Conservation (phyloP, 2,113 vertebrate species). For the Labrus mixtus region DNA sequence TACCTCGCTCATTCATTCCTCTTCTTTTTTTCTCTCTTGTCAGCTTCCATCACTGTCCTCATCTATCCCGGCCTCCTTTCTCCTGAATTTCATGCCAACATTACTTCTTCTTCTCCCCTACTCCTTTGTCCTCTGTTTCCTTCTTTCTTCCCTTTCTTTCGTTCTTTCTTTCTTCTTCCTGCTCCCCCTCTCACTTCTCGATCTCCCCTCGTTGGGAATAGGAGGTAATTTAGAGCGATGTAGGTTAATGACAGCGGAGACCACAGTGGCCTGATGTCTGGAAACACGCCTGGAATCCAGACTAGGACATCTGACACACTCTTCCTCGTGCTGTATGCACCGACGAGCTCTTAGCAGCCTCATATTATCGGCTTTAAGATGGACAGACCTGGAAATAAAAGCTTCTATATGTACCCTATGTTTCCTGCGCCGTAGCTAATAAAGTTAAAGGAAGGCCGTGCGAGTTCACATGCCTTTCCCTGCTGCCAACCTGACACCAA, state of each 20-base stretch:
- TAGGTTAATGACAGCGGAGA: conserved; percentile 82
- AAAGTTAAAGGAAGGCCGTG: neutral
- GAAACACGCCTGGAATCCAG: conserved; percentile 65
- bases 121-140: conserved; percentile 47
- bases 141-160: conserved; percentile 1
- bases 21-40: conserved; percentile 48
- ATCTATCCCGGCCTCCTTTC: conserved; percentile 53
- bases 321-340: conserved; percentile 31
- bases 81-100: conserved; percentile 33
- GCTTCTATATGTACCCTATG: conserved; percentile 20
- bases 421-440: too few relatives aligned
- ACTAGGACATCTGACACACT: conserved; percentile 69
- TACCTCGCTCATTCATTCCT: conserved; percentile 44
- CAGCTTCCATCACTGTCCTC: conserved; percentile 64
- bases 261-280: conserved; percentile 65
- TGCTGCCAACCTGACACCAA: conserved; percentile 15
- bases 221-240: conserved; percentile 75
- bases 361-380: conserved; percentile 39
- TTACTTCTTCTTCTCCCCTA: conserved; percentile 26
- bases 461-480: conserved; percentile 14
- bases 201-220: conserved; percentile 68
- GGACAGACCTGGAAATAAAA: conserved; percentile 28
- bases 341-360: conserved; percentile 47
- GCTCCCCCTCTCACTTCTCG: conserved; percentile 12
- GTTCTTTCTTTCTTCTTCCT: conserved; percentile 17